A percentile compares a stretch with the other conserved stretches of the same genome.
Conservation (phyloP, 2,797 vertebrate genomes). For the Manis crassicaudata region DNA sequence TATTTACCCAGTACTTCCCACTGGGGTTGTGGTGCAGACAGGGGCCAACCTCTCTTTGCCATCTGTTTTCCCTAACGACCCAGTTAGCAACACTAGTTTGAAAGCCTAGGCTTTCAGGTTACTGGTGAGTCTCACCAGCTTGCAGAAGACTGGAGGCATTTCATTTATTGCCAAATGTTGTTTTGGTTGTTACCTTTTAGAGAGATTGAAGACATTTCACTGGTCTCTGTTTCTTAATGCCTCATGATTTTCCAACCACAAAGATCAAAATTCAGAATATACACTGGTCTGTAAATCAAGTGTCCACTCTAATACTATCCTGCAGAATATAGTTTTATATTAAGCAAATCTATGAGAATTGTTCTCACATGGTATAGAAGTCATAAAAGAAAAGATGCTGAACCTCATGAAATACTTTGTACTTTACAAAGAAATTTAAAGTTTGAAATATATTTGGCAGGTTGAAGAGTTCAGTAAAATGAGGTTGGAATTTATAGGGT, state of each 20-base stretch:
- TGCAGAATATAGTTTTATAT: not conserved
- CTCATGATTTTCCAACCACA: not conserved
- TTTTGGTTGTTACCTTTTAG: not conserved
- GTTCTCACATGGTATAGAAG: not conserved
- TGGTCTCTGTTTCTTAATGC: not conserved
- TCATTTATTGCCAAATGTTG: not conserved
- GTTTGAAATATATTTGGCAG: not conserved
- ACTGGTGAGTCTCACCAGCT: not conserved
- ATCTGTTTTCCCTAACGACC: not conserved
- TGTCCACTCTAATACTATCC: not conserved
- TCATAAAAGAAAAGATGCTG: not conserved
- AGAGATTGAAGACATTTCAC: not conserved
- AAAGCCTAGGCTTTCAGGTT: not conserved
- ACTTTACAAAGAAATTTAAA: not conserved
- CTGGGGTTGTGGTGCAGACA: not conserved
- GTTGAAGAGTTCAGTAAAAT: slow-evolving; percentile 18
- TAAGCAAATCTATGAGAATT: not conserved
- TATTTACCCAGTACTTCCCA: not conserved
- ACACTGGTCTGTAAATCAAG: not conserved
- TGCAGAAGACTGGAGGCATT: not conserved
- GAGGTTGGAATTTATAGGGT: not conserved
- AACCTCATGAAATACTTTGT: not conserved
- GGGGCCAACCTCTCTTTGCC: not conserved
- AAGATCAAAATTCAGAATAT: not conserved
- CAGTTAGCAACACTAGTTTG: not conserved